A percentile compares a stretch with the other conserved stretches of the same genome.
Evolutionary conservation across 2,888 invertebrate genomes (phyloP).

Genomic region (Tenodera sinensis): DNA sequence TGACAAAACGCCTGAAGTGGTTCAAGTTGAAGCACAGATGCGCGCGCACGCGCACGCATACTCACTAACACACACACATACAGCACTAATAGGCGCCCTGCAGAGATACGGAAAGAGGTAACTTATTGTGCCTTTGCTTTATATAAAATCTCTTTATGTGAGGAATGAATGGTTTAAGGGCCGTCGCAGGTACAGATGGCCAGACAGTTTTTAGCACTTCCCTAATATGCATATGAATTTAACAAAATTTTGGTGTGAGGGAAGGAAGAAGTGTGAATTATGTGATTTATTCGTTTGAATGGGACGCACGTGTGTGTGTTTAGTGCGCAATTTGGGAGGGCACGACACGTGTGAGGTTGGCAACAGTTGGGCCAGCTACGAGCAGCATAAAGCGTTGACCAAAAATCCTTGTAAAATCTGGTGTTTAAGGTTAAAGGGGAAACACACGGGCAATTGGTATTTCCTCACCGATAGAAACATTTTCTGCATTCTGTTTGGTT

Average conservation of each 20-base stretch:
- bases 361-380: not conserved
- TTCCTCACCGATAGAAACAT: too few relatives aligned
- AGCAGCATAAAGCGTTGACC: not conserved
- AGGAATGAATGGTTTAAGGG: not conserved
- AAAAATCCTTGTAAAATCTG: not conserved
- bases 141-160: not conserved
- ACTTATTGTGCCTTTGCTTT: not conserved
- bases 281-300: not conserved
- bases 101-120: not conserved
- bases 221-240: slow-evolving; percentile 9
- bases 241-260: not conserved
- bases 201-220: not conserved
- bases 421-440: not conserved
- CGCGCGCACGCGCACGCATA: too few relatives aligned
- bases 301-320: not conserved
- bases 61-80: too few relatives aligned
- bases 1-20: not conserved
- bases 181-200: not conserved
- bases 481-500: too few relatives aligned
- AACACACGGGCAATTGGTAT: not conserved
- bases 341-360: not conserved
- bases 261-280: not conserved
- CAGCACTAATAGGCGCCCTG: not conserved
- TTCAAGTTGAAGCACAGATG: not conserved
- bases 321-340: not conserved